Percentiles rank a stretch among this genome's conserved stretches.
These are phyloP conservation scores for Arvicanthis niloticus DNA, from an alignment of 2,113 vertebrate genomes.

Conservation along the genomic window DNA sequence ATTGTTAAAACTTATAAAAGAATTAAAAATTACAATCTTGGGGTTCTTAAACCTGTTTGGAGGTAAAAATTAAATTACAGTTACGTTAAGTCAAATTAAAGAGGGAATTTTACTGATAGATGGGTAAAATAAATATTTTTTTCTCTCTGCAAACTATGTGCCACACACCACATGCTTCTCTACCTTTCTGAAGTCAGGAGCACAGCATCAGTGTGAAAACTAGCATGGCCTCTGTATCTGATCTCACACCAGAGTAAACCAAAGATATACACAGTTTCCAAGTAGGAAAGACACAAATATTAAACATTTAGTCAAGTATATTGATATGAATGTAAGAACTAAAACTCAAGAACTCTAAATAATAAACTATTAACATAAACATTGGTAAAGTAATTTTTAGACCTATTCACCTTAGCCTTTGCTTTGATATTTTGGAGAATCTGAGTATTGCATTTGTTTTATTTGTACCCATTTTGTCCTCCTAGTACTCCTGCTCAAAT, in stretches of 20 bases:
- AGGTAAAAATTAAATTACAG: background rate
- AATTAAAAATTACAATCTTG: background rate
- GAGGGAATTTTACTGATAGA: background rate
- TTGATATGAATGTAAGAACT: background rate
- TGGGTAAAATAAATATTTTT: background rate
- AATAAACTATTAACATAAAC: background rate
- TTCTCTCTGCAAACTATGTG: background rate
- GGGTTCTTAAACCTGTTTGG: background rate
- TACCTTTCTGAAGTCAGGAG: background rate
- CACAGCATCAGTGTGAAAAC: background rate
- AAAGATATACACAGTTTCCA: background rate
- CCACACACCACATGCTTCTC: background rate
- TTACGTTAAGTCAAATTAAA: background rate
- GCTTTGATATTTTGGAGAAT: background rate
- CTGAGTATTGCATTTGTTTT: background rate
- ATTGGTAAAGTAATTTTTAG: background rate
- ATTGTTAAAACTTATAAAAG: background rate
- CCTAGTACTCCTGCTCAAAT: background rate
- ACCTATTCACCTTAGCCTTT: background rate
- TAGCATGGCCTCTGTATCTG: background rate
- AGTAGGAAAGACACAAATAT: background rate
- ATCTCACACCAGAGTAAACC: background rate
- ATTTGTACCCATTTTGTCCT: fast-evolving
- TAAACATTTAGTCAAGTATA: background rate
- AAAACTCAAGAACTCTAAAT: conserved; percentile 4